Evolutionary conservation across 2,113 vertebrate genomes (phyloP).

Genomic region (Platysteira castanea): DNA sequence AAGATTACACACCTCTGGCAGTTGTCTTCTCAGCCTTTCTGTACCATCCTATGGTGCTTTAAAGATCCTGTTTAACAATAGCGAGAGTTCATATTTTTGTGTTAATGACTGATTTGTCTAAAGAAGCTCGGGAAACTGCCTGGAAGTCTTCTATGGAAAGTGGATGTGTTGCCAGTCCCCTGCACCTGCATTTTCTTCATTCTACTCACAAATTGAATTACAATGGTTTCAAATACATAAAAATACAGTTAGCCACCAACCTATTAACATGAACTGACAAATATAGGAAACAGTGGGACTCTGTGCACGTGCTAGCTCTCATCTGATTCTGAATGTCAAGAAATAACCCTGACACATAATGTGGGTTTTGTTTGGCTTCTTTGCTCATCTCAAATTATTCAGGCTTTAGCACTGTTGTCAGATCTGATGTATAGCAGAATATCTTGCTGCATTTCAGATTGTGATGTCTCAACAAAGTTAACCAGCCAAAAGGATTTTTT

Average conservation of each 20-base stretch:
- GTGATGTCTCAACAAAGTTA: not conserved
- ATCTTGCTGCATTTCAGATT: not conserved
- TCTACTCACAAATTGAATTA: not conserved
- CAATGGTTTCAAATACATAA: not conserved
- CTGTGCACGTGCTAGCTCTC: not conserved
- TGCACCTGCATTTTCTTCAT: not conserved
- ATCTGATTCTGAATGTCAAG: not conserved
- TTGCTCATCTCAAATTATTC: not conserved
- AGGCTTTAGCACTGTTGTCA: constrained; percentile 4
- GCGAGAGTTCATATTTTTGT: not conserved
- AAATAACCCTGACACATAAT: not conserved
- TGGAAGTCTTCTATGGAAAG: not conserved
- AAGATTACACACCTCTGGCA: not conserved
- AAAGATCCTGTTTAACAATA: not conserved
- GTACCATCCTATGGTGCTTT: not conserved
- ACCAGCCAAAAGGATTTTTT: not conserved
- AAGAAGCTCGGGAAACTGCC: not conserved
- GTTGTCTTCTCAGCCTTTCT: not conserved
- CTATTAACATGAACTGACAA: not conserved
- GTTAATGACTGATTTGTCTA: not conserved
- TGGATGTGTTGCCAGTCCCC: not conserved
- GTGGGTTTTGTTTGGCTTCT: not conserved
- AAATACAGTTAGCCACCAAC: not conserved
- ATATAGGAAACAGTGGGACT: not conserved
- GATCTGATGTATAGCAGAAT: not conserved